A percentile compares a stretch with the other conserved stretches of the same genome.
Conservation (phyloP, 1,140 invertebrate species). For the Drosophila novamexicana region DNA sequence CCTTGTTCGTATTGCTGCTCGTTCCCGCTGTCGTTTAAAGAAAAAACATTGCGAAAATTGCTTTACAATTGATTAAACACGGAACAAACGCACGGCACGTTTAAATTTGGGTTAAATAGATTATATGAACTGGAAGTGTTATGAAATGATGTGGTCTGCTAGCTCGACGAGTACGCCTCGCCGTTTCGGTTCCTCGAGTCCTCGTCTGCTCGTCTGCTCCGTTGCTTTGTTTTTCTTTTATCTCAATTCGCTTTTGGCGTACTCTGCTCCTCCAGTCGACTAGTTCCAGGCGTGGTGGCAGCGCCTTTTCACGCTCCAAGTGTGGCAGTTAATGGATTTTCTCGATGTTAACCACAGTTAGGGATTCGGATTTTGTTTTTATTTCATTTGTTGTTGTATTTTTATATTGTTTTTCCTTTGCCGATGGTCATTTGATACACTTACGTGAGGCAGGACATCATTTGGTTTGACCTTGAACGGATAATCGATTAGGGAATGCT, state of each 20-base stretch:
- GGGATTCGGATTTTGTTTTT: conserved; percentile 36
- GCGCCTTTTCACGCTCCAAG: conserved; percentile 51
- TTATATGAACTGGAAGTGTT: conserved; percentile 82
- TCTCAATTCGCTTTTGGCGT: conserved; percentile 34
- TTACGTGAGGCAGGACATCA: conserved; percentile 25
- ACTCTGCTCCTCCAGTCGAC: conserved; percentile 6
- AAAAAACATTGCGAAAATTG: conserved; percentile 81
- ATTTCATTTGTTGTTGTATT: conserved; percentile 1
- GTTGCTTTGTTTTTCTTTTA: conserved; percentile 39
- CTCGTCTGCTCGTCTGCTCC: not conserved
- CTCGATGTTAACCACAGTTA: conserved; percentile 56
- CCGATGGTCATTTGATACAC: conserved; percentile 41
- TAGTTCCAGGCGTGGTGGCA: conserved; percentile 2
- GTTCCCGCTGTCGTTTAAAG: conserved; percentile 62
- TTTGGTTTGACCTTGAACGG: conserved; percentile 19
- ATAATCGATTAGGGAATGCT: conserved; percentile 3
- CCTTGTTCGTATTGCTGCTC: conserved; percentile 21
- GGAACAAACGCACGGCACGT: conserved; percentile 76
- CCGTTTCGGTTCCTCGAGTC: conserved; percentile 41
- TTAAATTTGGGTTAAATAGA: conserved; percentile 82
- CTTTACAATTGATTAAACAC: conserved; percentile 82
- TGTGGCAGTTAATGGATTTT: conserved; percentile 52
- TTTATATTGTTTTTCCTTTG: conserved; percentile 29
- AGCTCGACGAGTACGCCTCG: conserved; percentile 32
- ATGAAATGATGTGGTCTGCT: conserved; percentile 77